Evolutionary conservation across 2,113 vertebrate genomes (phyloP).

Genomic region (Zootoca vivipara): DNA sequence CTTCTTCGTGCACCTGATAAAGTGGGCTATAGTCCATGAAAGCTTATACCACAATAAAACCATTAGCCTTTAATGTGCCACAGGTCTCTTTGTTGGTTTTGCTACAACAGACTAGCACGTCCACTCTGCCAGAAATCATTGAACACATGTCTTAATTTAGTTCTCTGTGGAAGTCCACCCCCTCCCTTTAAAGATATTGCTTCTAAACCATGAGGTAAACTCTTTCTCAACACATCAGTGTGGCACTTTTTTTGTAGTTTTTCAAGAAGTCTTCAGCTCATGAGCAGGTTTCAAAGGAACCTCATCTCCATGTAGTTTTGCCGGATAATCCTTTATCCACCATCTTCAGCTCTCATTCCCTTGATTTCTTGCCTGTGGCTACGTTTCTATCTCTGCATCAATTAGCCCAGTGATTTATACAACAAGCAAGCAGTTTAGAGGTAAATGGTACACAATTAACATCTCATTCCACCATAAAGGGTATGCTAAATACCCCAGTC

Average conservation of each 20-base stretch:
- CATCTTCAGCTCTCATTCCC: constrained; percentile 86
- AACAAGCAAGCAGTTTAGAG: constrained; percentile 99
- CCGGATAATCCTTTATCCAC: constrained; percentile 90
- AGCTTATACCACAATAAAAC: constrained; percentile 9
- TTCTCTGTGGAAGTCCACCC: constrained; percentile 32
- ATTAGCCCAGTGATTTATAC: constrained; percentile 99
- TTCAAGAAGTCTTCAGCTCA: constrained; percentile 66
- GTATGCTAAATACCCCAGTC: constrained; percentile 91
- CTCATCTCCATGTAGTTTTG: constrained; percentile 90
- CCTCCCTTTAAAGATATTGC: constrained; percentile 20
- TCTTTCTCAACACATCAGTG: constrained; percentile 27
- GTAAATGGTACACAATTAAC: constrained; percentile 99
- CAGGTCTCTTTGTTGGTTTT: constrained; percentile 11
- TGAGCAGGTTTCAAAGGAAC: constrained; percentile 88
- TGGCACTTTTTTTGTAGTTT: constrained; percentile 51
- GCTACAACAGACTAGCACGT: constrained; percentile 1
- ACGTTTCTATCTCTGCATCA: constrained; percentile 98
- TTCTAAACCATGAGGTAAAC: constrained; percentile 45
- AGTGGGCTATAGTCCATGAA: not conserved
- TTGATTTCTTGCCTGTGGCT: constrained; percentile 93
- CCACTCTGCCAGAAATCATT: constrained; percentile 37
- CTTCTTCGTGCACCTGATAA: not conserved
- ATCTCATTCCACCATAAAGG: constrained; percentile 96
- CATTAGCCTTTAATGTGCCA: not conserved
- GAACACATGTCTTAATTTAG: constrained; percentile 31